Evolutionary conservation across 2,888 invertebrate genomes (phyloP).

Genomic region (Andrena flavipes): DNA sequence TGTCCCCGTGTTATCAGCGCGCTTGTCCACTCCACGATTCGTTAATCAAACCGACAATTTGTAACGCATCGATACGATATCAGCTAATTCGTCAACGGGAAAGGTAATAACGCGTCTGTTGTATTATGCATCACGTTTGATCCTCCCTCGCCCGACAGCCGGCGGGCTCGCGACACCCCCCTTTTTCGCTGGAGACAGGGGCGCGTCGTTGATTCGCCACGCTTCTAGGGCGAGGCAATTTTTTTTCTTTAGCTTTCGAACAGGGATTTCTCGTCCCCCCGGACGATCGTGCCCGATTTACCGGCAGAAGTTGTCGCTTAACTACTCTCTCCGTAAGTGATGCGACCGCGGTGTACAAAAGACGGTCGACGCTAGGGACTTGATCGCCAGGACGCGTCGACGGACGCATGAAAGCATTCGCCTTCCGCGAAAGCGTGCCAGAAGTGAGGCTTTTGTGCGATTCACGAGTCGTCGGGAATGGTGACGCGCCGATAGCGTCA

Average conservation of each 20-base stretch:
- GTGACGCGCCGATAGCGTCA: conserved; percentile 71
- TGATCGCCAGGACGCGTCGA: conserved; percentile 21
- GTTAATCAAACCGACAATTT: conserved; percentile 46
- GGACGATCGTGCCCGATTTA: no score
- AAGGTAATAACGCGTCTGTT: conserved; percentile 45
- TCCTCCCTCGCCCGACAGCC: not conserved
- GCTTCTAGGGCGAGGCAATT: not conserved
- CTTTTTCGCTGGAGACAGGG: not conserved
- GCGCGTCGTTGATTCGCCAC: not conserved
- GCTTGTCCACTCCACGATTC: conserved; percentile 18
- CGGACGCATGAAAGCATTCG: conserved; percentile 46
- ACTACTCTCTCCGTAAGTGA: not conserved
- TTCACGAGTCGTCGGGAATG: conserved; percentile 53
- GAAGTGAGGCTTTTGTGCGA: conserved; percentile 67
- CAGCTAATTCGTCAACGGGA: conserved; percentile 33
- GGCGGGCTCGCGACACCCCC: not conserved
- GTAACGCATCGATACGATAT: conserved; percentile 44
- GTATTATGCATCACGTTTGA: conserved; percentile 21
- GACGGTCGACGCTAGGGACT: conserved; percentile 28
- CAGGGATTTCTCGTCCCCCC: not conserved
- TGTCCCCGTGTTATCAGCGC: conserved; percentile 33
- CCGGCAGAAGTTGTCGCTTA: not conserved
- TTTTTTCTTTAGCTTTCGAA: not conserved
- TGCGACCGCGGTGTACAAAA: conserved; percentile 15
- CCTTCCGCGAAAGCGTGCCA: conserved; percentile 41